Percentiles rank a stretch among this genome's conserved stretches.
These are phyloP conservation scores for Fopius arisanus DNA, from an alignment of 1,140 invertebrate genomes.

Conservation along the genomic window DNA sequence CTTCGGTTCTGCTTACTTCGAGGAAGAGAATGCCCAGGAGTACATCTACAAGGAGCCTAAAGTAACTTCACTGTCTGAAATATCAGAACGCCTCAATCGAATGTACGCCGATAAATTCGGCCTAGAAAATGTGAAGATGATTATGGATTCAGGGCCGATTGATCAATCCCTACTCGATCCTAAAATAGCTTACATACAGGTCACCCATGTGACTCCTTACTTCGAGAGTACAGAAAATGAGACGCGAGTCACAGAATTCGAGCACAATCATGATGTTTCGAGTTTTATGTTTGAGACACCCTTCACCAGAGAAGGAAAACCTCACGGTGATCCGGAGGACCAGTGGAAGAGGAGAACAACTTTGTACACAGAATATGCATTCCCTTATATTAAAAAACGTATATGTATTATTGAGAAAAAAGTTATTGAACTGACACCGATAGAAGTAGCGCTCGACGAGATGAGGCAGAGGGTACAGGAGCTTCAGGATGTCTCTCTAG, in stretches of 20 bases:
- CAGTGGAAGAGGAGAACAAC: slow-evolving; percentile 89
- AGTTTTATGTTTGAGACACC: slow-evolving; percentile 93
- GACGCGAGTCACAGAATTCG: slow-evolving; percentile 78
- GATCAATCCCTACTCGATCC: slow-evolving; percentile 78
- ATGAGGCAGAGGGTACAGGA: slow-evolving; percentile 87
- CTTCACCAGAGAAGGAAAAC: slow-evolving; percentile 84
- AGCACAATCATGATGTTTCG: slow-evolving; percentile 85
- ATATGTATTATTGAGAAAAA: slow-evolving; percentile 78
- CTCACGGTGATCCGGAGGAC: slow-evolving; percentile 82
- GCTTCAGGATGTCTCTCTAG: slow-evolving; percentile 83
- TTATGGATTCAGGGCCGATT: slow-evolving; percentile 90
- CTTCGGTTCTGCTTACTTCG: slow-evolving; percentile 85
- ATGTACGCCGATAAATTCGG: slow-evolving; percentile 90
- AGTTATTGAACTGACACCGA: slow-evolving; percentile 84
- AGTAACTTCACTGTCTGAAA: slow-evolving; percentile 90
- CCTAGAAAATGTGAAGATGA: slow-evolving; percentile 84
- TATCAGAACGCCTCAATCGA: slow-evolving; percentile 82
- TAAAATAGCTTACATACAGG: slow-evolving; percentile 90
- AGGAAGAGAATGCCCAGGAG: slow-evolving; percentile 89
- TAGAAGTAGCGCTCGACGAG: slow-evolving; percentile 93
- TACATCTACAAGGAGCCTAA: slow-evolving; percentile 97
- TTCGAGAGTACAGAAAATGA: slow-evolving; percentile 76
- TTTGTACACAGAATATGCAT: slow-evolving; percentile 84
- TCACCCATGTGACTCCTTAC: slow-evolving; percentile 85
- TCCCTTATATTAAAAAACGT: slow-evolving; percentile 92